These are phyloP conservation scores for Rhynchonycteris naso DNA, from an alignment of 2,797 vertebrate genomes.

Conservation along the genomic window DNA sequence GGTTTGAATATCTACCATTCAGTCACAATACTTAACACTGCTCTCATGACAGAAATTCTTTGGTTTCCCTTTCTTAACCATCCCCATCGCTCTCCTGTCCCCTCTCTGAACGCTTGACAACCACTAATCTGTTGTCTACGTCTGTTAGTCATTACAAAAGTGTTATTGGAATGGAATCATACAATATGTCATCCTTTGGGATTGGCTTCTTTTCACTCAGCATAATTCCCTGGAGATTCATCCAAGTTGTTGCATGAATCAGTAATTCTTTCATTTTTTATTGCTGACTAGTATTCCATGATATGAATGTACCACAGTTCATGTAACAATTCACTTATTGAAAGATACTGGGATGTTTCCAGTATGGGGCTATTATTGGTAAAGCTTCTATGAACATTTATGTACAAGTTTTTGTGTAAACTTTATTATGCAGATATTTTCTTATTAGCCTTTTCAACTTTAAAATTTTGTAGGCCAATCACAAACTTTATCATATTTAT, in stretches of 20 bases:
- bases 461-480: neutral
- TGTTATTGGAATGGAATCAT: neutral
- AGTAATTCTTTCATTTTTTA: constrained; percentile 18
- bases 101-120: neutral
- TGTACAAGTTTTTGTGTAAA: neutral
- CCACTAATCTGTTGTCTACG: neutral
- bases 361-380: neutral
- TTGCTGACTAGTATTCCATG: neutral
- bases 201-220: neutral
- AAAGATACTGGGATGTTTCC: neutral
- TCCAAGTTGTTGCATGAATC: neutral
- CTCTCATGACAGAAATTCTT: neutral
- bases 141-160: neutral
- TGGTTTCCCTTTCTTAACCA: neutral
- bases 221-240: constrained; percentile 12
- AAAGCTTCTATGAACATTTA: neutral
- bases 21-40: neutral
- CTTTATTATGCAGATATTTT: neutral
- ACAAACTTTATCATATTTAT: neutral
- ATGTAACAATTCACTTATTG: neutral
- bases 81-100: neutral
- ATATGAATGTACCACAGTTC: neutral
- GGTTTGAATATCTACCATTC: neutral
- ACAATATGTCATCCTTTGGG: neutral
- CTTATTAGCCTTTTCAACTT: neutral